Percentiles rank a stretch among this genome's conserved stretches.
These are phyloP conservation scores for Mungos mungo DNA, from an alignment of 2,113 vertebrate species.

Conservation along the genomic window DNA sequence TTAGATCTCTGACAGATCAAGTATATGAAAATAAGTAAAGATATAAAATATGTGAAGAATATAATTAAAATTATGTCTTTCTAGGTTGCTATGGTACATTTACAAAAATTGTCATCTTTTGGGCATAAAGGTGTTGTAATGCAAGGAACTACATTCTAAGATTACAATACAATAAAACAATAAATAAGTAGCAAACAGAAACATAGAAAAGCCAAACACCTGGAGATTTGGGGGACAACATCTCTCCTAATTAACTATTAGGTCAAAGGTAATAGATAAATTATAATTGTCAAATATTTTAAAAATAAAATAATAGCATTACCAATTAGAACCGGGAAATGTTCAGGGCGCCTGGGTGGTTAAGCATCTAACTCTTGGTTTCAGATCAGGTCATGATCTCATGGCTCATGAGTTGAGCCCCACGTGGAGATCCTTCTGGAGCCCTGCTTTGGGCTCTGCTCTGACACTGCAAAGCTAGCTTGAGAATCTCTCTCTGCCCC, in stretches of 20 bases:
- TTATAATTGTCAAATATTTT: not conserved
- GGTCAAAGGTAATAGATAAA: slow-evolving; percentile 11
- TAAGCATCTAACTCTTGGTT: no score
- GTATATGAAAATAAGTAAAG: slow-evolving; percentile 38
- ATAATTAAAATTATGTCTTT: slow-evolving; percentile 50
- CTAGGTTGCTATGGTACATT: not conserved
- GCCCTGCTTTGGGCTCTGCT: no score
- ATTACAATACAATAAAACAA: slow-evolving; percentile 28
- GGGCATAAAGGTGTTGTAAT: slow-evolving; percentile 47
- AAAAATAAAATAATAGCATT: slow-evolving; percentile 24
- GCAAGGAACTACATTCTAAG: not conserved
- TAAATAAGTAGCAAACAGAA: slow-evolving; percentile 50
- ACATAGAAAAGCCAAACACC: not conserved
- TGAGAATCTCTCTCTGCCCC: no score
- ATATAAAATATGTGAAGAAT: slow-evolving; percentile 45
- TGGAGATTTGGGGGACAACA: not conserved
- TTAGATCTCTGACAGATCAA: slow-evolving; percentile 40
- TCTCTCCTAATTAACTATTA: slow-evolving; percentile 13
- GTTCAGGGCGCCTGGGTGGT: not conserved
- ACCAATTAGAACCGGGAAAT: not conserved
- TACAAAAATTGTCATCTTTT: slow-evolving; percentile 58
- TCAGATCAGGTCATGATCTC: no score
- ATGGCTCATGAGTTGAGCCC: no score
- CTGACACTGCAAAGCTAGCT: no score
- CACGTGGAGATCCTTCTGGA: no score